phyloP scores from a whole-genome alignment of 30 jellyfish, hydroid and myxozoan species.

The Aurelia coerulea region DNA sequence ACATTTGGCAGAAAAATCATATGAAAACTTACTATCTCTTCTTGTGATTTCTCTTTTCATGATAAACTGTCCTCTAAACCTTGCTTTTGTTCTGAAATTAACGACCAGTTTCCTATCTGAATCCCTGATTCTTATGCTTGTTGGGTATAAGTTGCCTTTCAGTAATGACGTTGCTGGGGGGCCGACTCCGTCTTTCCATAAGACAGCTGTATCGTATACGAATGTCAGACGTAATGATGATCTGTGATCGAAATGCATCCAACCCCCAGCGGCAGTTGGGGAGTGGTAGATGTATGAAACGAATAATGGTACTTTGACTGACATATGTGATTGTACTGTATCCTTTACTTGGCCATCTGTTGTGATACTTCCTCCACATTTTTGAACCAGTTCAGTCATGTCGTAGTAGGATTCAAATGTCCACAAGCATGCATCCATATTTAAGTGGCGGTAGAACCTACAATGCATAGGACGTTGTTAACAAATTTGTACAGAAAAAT shows the following conservation, averaged over 20 bases:
- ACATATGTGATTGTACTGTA: constrained; percentile 90
- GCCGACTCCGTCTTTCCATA: constrained; percentile 97
- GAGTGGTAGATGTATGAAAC: constrained; percentile 95
- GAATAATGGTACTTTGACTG: constrained; percentile 87
- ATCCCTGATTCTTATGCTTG: constrained; percentile 84
- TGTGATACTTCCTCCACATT: constrained; percentile 91
- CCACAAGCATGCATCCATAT: constrained; percentile 96
- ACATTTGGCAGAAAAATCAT: no score
- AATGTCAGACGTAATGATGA: constrained; percentile 85
- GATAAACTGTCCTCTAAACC: constrained; percentile 90
- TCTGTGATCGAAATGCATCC: constrained; percentile 93
- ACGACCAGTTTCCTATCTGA: constrained; percentile 85
- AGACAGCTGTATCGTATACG: constrained; percentile 90
- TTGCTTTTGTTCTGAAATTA: constrained; percentile 92
- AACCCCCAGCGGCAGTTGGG: constrained; percentile 81
- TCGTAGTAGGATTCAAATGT: constrained; percentile 89
- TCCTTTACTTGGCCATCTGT: constrained; percentile 88
- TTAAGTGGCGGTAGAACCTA: constrained; percentile 89
- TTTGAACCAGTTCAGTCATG: constrained; percentile 92
- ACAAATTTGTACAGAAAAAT: neutral
- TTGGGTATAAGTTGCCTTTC: constrained; percentile 91
- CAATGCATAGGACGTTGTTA: neutral
- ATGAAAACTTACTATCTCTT: constrained; percentile 35
- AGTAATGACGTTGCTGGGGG: constrained; percentile 74
- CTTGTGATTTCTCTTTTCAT: constrained; percentile 66